These are phyloP conservation scores for Holacanthus passer DNA, from an alignment of 2,113 vertebrate genomes.

Conservation along the genomic window DNA sequence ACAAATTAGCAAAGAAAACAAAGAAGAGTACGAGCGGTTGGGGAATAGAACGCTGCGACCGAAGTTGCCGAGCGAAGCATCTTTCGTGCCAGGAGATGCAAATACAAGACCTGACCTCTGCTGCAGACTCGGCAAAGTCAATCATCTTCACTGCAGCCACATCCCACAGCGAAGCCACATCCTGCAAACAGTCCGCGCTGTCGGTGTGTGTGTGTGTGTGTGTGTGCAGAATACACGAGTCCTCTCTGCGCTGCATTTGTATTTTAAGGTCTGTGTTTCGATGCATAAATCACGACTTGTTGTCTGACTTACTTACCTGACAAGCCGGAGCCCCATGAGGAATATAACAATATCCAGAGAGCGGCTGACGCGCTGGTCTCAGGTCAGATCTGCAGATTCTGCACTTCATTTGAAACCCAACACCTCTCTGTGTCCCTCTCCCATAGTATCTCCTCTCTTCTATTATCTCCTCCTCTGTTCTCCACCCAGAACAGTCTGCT, in stretches of 20 bases:
- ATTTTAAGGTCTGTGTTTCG: background rate
- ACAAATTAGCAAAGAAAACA: slow-evolving; percentile 33
- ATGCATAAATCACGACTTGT: background rate
- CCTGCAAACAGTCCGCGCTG: background rate
- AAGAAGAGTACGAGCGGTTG: background rate
- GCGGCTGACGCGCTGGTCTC: slow-evolving; percentile 50
- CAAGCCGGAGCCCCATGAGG: slow-evolving; percentile 53
- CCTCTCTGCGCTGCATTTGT: background rate
- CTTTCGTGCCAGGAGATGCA: slow-evolving; percentile 52
- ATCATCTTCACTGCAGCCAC: slow-evolving; percentile 25
- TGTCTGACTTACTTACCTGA: slow-evolving; percentile 50
- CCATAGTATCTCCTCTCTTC: slow-evolving; percentile 19
- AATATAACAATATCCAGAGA: slow-evolving; percentile 36
- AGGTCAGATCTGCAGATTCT: slow-evolving; percentile 73
- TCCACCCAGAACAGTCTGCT: slow-evolving; percentile 12
- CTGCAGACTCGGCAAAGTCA: slow-evolving; percentile 70
- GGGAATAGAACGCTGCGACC: slow-evolving; percentile 49
- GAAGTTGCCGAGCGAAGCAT: slow-evolving; percentile 56
- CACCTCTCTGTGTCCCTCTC: slow-evolving; percentile 37
- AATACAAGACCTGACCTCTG: slow-evolving; percentile 62
- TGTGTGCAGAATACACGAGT: background rate
- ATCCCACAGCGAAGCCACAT: background rate
- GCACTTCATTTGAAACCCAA: slow-evolving; percentile 71
- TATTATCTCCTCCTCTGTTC: background rate
- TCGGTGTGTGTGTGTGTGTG: background rate